Evolutionary conservation across 2,113 vertebrate species (phyloP).

Genomic region (Dryoscopus gambensis): DNA sequence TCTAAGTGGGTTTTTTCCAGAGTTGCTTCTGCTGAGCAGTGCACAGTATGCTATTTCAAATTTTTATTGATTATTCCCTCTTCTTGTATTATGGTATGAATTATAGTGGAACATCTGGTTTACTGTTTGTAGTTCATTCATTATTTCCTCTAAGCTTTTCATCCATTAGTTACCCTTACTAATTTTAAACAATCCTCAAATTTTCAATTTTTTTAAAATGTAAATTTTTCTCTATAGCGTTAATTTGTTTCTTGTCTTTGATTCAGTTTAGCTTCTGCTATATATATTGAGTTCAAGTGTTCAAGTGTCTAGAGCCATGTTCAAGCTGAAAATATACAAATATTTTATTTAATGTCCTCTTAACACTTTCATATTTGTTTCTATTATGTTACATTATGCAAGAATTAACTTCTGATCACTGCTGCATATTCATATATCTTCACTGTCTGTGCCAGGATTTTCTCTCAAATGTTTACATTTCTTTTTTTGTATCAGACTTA

Average conservation of each 20-base stretch:
- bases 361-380: not conserved
- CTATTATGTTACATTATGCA: not conserved
- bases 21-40: not conserved
- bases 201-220: not conserved
- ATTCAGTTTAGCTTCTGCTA: not conserved
- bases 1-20: not conserved
- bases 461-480: not conserved
- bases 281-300: not conserved
- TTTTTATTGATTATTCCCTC: not conserved
- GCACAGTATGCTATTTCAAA: not conserved
- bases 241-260: not conserved
- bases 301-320: not conserved
- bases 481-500: not conserved
- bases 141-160: not conserved
- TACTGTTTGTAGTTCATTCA: not conserved
- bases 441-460: not conserved
- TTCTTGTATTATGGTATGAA: not conserved
- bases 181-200: not conserved
- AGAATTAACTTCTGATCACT: not conserved
- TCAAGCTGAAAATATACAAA: not conserved
- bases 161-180: not conserved
- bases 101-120: not conserved
- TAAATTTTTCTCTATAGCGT: not conserved
- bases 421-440: not conserved
- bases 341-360: not conserved